phyloP scores from a whole-genome alignment of 2,113 vertebrate species.

The Mastomys natalensis region DNA sequence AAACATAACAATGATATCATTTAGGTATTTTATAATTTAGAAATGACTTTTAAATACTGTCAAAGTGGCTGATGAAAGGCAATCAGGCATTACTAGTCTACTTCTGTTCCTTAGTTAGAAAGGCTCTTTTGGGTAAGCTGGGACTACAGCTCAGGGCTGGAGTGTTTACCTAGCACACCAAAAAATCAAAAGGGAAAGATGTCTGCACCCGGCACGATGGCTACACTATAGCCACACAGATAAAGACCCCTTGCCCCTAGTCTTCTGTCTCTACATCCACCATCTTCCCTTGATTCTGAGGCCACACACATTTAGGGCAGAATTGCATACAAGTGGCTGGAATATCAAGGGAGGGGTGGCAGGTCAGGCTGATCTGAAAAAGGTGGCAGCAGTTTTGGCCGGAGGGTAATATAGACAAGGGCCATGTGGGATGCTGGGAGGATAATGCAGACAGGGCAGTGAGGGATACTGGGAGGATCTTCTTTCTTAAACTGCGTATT shows the following conservation, averaged over 20 bases:
- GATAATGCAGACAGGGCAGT: background rate
- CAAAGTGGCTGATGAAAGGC: background rate
- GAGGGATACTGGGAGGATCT: background rate
- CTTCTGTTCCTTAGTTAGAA: background rate
- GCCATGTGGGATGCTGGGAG: background rate
- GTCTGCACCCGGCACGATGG: background rate
- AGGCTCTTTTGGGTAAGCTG: background rate
- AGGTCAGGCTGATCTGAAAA: background rate
- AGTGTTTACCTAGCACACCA: background rate
- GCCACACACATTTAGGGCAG: background rate
- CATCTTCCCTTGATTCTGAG: background rate
- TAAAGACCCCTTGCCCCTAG: background rate
- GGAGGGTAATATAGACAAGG: background rate
- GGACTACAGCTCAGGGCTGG: background rate
- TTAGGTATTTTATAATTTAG: conserved; percentile 19
- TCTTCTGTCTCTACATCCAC: background rate
- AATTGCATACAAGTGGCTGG: background rate
- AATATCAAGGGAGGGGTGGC: background rate
- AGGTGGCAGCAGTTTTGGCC: background rate
- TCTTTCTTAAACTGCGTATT: background rate
- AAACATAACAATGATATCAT: background rate
- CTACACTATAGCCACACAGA: background rate
- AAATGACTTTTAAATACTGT: conserved; percentile 49
- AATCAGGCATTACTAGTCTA: conserved; percentile 6
- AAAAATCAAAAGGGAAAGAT: background rate